phyloP scores from a whole-genome alignment of 1,140 invertebrate genomes.

The Nephotettix cincticeps region DNA sequence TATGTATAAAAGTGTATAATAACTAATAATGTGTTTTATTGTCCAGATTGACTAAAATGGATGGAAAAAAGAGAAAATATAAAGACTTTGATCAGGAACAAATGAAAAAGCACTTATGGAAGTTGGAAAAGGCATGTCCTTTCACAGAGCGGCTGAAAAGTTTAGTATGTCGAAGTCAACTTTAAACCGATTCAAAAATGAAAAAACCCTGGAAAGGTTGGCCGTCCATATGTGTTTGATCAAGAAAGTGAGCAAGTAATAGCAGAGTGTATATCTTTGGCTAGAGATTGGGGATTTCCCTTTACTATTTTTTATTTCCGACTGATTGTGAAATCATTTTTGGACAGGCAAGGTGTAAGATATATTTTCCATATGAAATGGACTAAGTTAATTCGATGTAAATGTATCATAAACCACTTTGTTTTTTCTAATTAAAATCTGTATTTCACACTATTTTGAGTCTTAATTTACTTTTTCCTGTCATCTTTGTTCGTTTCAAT shows the following conservation, averaged over 20 bases:
- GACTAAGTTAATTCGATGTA: background rate
- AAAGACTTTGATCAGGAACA: no score
- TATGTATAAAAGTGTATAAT: background rate
- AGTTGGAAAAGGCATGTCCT: no score
- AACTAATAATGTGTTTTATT: no score
- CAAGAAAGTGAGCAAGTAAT: background rate
- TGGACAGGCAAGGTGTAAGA: background rate
- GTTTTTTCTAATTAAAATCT: background rate
- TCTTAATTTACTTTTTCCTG: background rate
- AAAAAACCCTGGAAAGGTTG: no score
- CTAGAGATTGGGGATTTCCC: no score
- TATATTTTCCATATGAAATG: background rate
- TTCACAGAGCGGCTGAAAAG: background rate
- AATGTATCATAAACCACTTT: background rate
- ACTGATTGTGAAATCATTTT: no score
- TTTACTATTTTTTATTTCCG: no score
- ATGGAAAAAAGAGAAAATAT: no score
- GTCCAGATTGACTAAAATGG: background rate
- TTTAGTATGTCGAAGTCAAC: background rate
- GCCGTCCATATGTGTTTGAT: background rate
- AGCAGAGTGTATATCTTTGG: background rate
- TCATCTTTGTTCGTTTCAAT: background rate
- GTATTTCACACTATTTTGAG: background rate
- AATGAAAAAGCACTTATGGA: no score
- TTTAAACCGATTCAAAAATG: no score